Evolutionary conservation across 2,113 vertebrate genomes (phyloP).

Genomic region (Zosterops lateralis): DNA sequence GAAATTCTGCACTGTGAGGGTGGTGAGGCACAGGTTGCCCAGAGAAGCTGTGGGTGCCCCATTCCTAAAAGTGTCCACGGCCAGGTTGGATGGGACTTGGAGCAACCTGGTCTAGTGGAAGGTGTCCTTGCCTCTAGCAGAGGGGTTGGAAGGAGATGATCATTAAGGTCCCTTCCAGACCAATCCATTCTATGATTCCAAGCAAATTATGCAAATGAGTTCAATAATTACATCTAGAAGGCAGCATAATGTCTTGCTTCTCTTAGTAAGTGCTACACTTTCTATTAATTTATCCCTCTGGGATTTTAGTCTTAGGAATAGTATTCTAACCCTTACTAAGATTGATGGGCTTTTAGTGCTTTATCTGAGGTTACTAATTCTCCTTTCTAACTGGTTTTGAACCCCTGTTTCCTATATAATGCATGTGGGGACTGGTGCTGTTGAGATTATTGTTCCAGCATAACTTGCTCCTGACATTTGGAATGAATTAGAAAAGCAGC

Average conservation of each 20-base stretch:
- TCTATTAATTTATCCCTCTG: background rate
- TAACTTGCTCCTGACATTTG: background rate
- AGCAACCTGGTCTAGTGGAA: fast-evolving
- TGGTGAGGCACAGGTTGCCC: background rate
- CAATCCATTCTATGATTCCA: background rate
- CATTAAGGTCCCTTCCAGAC: background rate
- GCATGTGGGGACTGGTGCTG: background rate
- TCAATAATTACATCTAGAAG: background rate
- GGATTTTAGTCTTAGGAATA: background rate
- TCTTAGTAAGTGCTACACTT: background rate
- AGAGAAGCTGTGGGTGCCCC: background rate
- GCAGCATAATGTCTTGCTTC: background rate
- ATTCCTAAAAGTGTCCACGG: background rate
- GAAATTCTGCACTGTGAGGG: background rate
- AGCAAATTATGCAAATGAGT: background rate
- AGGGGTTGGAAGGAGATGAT: background rate
- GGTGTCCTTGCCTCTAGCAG: background rate
- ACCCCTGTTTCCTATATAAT: background rate
- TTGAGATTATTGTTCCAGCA: background rate
- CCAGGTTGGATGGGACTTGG: background rate
- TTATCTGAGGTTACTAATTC: background rate
- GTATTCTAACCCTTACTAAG: background rate
- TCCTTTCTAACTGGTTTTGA: background rate
- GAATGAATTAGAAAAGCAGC: background rate
- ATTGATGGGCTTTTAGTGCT: background rate